Conservation (phyloP, 35 echinoderm and acorn worm genomes). For the Apostichopus parvimensis region DNA sequence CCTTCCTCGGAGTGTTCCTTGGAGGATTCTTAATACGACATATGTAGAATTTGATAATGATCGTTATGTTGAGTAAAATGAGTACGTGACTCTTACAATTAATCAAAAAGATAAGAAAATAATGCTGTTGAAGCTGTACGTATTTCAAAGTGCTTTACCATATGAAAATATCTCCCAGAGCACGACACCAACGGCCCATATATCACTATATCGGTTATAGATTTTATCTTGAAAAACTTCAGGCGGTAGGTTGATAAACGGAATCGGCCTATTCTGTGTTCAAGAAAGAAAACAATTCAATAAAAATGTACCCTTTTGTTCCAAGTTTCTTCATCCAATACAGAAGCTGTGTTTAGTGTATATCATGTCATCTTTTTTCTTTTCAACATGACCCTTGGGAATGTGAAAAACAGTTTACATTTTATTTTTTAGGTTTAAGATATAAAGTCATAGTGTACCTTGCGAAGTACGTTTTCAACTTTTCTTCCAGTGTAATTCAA, state of each 20-base stretch:
- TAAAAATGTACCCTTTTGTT: not conserved
- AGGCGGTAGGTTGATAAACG: not conserved
- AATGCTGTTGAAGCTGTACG: too few species aligned
- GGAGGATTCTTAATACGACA: too few species aligned
- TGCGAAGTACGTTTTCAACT: not conserved
- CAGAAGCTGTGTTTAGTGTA: not conserved
- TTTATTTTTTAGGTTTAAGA: too few species aligned
- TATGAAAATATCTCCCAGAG: constrained; percentile 33
- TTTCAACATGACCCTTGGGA: not conserved
- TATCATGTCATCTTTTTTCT: not conserved
- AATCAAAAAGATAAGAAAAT: too few species aligned
- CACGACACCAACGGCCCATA: constrained; percentile 1
- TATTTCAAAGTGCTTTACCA: not conserved
- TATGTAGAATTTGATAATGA: too few species aligned
- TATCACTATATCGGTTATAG: not conserved
- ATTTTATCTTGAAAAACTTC: not conserved
- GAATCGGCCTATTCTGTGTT: not conserved
- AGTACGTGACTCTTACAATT: too few species aligned
- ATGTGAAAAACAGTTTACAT: not conserved
- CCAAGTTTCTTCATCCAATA: too few species aligned
- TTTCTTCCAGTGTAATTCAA: not conserved
- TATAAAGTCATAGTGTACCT: not conserved
- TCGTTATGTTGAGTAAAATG: too few species aligned
- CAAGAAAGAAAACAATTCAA: not conserved
- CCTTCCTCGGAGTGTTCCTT: too few species aligned